Conservation (phyloP, 2,113 vertebrate genomes). For the Ardeotis arabs region DNA sequence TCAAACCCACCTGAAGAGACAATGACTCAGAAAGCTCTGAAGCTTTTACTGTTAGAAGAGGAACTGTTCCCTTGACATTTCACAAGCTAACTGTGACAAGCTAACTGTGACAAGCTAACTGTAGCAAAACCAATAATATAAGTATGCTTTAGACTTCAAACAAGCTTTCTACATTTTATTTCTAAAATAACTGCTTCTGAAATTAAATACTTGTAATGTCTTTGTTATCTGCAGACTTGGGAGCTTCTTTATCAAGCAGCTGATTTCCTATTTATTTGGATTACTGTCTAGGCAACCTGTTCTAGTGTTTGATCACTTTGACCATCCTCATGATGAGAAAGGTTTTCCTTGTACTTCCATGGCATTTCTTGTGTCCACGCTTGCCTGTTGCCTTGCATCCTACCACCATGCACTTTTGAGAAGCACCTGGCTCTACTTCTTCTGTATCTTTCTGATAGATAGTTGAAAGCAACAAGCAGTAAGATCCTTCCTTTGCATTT, state of each 20-base stretch:
- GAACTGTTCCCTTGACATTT: slow-evolving; percentile 28
- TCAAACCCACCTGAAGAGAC: slow-evolving; percentile 4
- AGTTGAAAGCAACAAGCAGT: background rate
- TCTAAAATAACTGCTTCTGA: background rate
- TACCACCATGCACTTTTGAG: background rate
- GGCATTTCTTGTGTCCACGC: background rate
- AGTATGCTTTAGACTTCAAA: background rate
- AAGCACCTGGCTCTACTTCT: background rate
- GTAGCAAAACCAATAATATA: background rate
- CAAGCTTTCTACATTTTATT: background rate
- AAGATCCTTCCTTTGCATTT: background rate
- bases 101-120: slow-evolving; percentile 1
- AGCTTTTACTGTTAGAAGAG: slow-evolving; percentile 22
- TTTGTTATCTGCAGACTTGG: background rate
- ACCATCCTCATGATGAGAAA: background rate
- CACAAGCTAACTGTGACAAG: background rate
- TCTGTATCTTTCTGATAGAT: background rate
- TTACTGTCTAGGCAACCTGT: background rate
- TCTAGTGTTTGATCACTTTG: background rate
- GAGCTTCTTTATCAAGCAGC: background rate
- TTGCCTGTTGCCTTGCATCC: background rate
- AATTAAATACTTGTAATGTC: background rate
- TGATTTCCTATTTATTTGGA: background rate
- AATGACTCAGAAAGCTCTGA: background rate
- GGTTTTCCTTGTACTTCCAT: background rate